Percentiles rank a stretch among this genome's conserved stretches.
Evolutionary conservation across 2,888 invertebrate species (phyloP).

Genomic region (Spodoptera picta): DNA sequence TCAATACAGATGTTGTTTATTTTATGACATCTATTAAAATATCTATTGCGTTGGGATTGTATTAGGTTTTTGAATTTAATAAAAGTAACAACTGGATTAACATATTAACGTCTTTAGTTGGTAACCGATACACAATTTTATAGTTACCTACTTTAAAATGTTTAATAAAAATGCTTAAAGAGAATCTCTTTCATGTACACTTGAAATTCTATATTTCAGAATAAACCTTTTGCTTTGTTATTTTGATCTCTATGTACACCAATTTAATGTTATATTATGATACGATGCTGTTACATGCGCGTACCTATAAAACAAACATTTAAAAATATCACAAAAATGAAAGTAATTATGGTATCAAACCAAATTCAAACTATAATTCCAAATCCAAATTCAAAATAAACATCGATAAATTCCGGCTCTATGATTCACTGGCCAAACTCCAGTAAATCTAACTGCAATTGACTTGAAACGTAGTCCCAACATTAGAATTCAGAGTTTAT

Average conservation of each 20-base stretch:
- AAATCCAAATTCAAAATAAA: constrained; percentile 10
- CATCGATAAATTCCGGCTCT: constrained; percentile 13
- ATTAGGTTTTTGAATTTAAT: constrained; percentile 18
- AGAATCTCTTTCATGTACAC: too few relatives aligned
- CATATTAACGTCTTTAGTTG: not conserved
- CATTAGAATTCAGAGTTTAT: constrained; percentile 49
- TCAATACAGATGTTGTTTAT: constrained; percentile 28
- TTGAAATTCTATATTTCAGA: too few relatives aligned
- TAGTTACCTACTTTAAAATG: too few relatives aligned
- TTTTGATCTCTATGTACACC: too few relatives aligned
- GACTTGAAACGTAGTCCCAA: constrained; percentile 32
- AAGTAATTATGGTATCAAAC: too few relatives aligned
- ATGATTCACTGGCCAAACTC: constrained; percentile 37
- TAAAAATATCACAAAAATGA: too few relatives aligned
- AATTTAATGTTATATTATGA: too few relatives aligned
- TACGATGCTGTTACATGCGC: too few relatives aligned
- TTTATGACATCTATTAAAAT: constrained; percentile 20
- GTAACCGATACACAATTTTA: too few relatives aligned
- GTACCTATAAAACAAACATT: too few relatives aligned
- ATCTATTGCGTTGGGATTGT: constrained; percentile 16
- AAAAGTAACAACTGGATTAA: constrained; percentile 3
- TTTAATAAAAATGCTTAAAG: too few relatives aligned
- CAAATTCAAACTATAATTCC: not conserved
- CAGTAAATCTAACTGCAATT: constrained; percentile 34
- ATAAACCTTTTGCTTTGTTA: too few relatives aligned